Percentiles rank a stretch among this genome's conserved stretches.
Conservation (phyloP, 1,140 invertebrate species). For the Hyposmocoma kahamanoa region DNA sequence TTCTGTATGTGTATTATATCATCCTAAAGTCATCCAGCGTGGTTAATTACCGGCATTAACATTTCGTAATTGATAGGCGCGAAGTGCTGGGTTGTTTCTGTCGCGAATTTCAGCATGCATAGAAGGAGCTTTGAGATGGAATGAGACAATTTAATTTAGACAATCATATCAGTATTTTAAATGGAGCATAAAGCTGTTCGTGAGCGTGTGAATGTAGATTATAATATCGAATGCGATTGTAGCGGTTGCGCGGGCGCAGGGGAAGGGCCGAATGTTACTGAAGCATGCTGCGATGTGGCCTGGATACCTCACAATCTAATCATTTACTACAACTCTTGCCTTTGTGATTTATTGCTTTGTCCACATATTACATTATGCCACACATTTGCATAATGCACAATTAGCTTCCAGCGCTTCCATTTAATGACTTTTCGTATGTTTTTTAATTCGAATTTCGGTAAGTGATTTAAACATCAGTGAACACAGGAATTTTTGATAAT, state of each 20-base stretch:
- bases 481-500: too few relatives aligned
- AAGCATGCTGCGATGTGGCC: slow-evolving; percentile 43
- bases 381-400: too few relatives aligned
- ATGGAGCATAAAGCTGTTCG: slow-evolving; percentile 33
- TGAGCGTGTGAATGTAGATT: too few relatives aligned
- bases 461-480: too few relatives aligned
- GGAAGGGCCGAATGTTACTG: too few relatives aligned
- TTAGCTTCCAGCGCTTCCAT: too few relatives aligned
- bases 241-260: too few relatives aligned
- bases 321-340: slow-evolving; percentile 44
- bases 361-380: too few relatives aligned
- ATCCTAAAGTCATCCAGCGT: slow-evolving; percentile 20
- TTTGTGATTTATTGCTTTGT: slow-evolving; percentile 31
- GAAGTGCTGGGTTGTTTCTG: slow-evolving; percentile 28
- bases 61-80: slow-evolving; percentile 30
- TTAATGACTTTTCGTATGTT: too few relatives aligned
- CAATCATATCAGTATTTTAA: slow-evolving; percentile 57
- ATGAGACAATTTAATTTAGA: slow-evolving; percentile 54
- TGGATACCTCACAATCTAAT: slow-evolving; percentile 44
- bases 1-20: slow-evolving; percentile 24
- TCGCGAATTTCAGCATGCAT: slow-evolving; percentile 38
- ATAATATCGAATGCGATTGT: too few relatives aligned
- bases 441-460: too few relatives aligned
- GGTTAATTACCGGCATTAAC: slow-evolving; percentile 24
- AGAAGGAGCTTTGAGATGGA: slow-evolving; percentile 36